Conservation (phyloP, 2,113 vertebrate genomes). For the Gorsachius goisagi region DNA sequence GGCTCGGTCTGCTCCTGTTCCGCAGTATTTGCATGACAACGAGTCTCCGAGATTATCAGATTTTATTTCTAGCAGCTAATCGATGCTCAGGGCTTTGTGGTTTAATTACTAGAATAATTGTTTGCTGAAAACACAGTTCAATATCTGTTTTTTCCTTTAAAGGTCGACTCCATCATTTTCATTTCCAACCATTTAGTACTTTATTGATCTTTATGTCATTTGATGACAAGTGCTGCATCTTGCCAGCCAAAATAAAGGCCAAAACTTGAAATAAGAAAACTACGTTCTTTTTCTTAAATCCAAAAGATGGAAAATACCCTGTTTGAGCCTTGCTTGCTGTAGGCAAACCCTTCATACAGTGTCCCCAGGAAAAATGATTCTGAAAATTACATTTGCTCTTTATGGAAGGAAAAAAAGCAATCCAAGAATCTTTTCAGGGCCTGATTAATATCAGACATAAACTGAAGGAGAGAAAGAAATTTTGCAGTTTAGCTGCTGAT, state of each 20-base stretch:
- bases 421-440: neutral
- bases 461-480: neutral
- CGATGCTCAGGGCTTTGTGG: constrained; percentile 60
- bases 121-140: constrained; percentile 45
- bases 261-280: constrained; percentile 5
- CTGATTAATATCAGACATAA: constrained; percentile 5
- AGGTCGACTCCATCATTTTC: constrained; percentile 43
- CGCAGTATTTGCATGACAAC: constrained; percentile 46
- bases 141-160: constrained; percentile 51
- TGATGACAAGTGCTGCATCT: neutral
- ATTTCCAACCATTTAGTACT: constrained; percentile 35
- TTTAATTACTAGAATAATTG: constrained; percentile 68
- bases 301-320: neutral
- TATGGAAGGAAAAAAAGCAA: neutral
- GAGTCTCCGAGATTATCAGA: constrained; percentile 58
- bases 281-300: neutral
- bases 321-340: neutral
- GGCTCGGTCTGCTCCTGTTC: neutral
- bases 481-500: neutral
- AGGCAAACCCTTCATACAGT: neutral
- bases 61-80: constrained; percentile 67
- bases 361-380: neutral
- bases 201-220: constrained; percentile 49
- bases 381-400: neutral
- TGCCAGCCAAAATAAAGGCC: neutral